phyloP scores from a whole-genome alignment of 2,113 vertebrate genomes.

The Canis aureus region DNA sequence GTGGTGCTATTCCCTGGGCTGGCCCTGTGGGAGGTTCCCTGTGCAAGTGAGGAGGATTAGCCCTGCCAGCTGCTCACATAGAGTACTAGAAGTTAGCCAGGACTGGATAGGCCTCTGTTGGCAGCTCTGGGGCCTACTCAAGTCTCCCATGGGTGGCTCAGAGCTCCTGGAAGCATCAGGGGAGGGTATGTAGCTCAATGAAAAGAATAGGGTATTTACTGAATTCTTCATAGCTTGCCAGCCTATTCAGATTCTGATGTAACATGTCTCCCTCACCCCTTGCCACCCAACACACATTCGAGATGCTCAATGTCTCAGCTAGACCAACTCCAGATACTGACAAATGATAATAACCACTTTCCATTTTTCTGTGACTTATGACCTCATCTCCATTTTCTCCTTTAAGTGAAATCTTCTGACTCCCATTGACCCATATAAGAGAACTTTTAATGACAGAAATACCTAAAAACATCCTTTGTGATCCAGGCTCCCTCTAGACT shows the following conservation, averaged over 20 bases:
- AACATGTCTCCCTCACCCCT: not conserved
- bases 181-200: rapidly evolving
- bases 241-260: not conserved
- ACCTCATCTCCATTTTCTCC: not conserved
- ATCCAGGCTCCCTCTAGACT: not conserved
- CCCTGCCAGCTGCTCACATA: not conserved
- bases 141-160: not conserved
- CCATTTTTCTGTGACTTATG: constrained; percentile 40
- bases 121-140: not conserved
- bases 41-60: not conserved
- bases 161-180: not conserved
- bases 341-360: not conserved
- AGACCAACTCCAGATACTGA: not conserved
- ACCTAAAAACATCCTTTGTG: constrained; percentile 15
- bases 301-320: not conserved
- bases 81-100: not conserved
- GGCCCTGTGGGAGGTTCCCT: not conserved
- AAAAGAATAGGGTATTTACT: not conserved
- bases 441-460: not conserved
- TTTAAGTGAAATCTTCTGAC: constrained; percentile 9
- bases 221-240: not conserved
- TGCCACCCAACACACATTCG: not conserved
- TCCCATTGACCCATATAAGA: not conserved
- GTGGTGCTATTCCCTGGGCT: not conserved
- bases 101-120: not conserved